phyloP scores from a whole-genome alignment of 2,888 invertebrate genomes.

The Unio pictorum region DNA sequence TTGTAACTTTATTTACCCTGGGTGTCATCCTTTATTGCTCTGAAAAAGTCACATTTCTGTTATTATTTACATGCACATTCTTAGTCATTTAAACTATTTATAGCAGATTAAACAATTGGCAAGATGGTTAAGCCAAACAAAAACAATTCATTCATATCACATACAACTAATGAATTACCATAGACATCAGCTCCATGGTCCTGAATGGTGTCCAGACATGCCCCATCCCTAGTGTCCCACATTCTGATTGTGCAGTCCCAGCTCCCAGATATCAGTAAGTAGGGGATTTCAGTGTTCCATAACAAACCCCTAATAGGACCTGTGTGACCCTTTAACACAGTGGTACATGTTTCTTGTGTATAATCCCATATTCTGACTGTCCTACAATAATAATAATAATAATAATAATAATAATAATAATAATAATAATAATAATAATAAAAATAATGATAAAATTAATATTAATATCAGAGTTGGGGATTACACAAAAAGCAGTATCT shows the following conservation, averaged over 20 bases:
- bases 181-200: constrained; percentile 74
- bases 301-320: constrained; percentile 70
- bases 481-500: no score
- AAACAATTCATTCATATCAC: not conserved
- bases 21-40: no score
- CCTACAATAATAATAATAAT: constrained; percentile 26
- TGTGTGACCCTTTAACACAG: constrained; percentile 69
- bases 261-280: constrained; percentile 71
- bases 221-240: constrained; percentile 72
- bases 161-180: constrained; percentile 56
- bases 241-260: constrained; percentile 72
- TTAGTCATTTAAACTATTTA: not conserved
- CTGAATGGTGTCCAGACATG: constrained; percentile 67
- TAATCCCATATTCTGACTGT: constrained; percentile 71
- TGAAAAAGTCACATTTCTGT: no score
- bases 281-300: constrained; percentile 72
- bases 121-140: not conserved
- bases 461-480: no score
- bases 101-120: not conserved
- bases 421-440: no score
- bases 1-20: no score
- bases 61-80: no score
- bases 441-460: no score
- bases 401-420: no score
- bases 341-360: constrained; percentile 67